These are phyloP conservation scores for Sacculina carcini DNA, from an alignment of 2,888 invertebrate genomes.

Conservation along the genomic window DNA sequence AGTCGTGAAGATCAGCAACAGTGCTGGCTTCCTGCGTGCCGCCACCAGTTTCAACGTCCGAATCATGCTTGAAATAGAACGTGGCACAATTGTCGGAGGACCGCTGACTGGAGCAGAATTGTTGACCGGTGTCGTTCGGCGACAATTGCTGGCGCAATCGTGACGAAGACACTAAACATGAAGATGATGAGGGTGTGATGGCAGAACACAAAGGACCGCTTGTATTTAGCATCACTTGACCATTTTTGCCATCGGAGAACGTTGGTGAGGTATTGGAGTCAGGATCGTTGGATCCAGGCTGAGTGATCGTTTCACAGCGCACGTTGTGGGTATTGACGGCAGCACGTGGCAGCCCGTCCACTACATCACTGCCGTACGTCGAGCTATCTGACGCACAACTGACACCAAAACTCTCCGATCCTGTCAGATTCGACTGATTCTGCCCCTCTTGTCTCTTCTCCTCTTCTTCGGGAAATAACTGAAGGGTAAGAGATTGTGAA, in stretches of 20 bases:
- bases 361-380: too few relatives aligned
- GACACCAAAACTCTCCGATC: too few relatives aligned
- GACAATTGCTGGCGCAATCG: not conserved
- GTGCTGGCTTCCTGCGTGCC: slow-evolving; percentile 7
- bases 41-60: slow-evolving; percentile 5
- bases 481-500: too few relatives aligned
- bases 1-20: too few relatives aligned
- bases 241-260: not conserved
- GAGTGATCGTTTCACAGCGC: not conserved
- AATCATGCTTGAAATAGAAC: slow-evolving; percentile 48
- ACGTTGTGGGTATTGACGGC: slow-evolving; percentile 1
- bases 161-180: not conserved
- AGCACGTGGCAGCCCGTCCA: not conserved
- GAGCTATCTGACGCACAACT: too few relatives aligned
- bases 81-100: slow-evolving; percentile 38
- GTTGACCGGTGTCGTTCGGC: slow-evolving; percentile 4
- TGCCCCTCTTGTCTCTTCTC: too few relatives aligned
- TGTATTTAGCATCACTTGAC: slow-evolving; percentile 4
- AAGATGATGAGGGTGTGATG: too few relatives aligned
- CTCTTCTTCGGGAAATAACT: too few relatives aligned
- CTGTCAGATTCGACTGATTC: too few relatives aligned
- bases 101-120: slow-evolving; percentile 21
- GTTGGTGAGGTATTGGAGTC: not conserved
- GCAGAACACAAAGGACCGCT: too few relatives aligned
- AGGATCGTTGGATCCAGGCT: slow-evolving; percentile 2